Percentiles rank a stretch among this genome's conserved stretches.
Evolutionary conservation across 2,113 vertebrate genomes (phyloP).

Genomic region (Charina bottae): DNA sequence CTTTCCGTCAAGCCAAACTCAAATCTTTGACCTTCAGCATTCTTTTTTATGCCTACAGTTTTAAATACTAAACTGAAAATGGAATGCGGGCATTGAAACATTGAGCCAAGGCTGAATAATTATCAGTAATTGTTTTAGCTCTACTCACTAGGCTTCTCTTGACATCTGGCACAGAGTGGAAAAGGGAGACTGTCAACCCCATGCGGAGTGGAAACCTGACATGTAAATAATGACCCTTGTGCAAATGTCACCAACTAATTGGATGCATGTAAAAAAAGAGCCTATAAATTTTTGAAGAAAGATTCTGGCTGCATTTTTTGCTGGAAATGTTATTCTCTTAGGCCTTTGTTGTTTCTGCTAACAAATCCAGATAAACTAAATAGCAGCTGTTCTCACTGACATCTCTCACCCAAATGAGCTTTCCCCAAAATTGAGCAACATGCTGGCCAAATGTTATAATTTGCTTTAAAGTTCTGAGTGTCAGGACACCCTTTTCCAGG

Average conservation of each 20-base stretch:
- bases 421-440: slow-evolving; percentile 59
- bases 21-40: neutral
- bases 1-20: neutral
- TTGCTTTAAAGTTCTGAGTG: slow-evolving; percentile 46
- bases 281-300: slow-evolving; percentile 44
- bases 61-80: neutral
- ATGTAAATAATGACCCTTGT: neutral
- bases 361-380: slow-evolving; percentile 59
- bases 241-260: slow-evolving; percentile 28
- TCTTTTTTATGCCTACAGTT: neutral
- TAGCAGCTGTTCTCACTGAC: slow-evolving; percentile 57
- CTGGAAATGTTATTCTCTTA: slow-evolving; percentile 30
- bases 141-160: neutral
- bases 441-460: slow-evolving; percentile 61
- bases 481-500: slow-evolving; percentile 47
- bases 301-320: slow-evolving; percentile 39
- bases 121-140: neutral
- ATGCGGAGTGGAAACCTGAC: neutral
- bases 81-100: neutral
- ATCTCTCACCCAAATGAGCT: slow-evolving; percentile 62
- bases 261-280: slow-evolving; percentile 14
- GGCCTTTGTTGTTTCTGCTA: slow-evolving; percentile 44
- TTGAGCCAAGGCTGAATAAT: neutral
- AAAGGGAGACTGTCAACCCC: neutral
- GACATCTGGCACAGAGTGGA: neutral